These are phyloP conservation scores for Scomber colias DNA, from an alignment of 2,113 vertebrate species.

Conservation along the genomic window DNA sequence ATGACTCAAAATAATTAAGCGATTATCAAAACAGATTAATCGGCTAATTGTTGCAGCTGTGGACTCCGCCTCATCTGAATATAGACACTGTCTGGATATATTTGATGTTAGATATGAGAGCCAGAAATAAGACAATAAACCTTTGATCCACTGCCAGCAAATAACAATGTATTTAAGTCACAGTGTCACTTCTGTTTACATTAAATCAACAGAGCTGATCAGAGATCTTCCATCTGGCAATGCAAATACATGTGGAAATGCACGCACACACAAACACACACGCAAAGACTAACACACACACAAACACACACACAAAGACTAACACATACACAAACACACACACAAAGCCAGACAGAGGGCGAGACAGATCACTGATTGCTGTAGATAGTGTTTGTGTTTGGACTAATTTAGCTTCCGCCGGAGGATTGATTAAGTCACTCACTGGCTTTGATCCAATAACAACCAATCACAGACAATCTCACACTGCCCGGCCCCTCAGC, in stretches of 20 bases:
- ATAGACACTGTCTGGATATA: background rate
- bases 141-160: background rate
- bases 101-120: background rate
- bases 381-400: constrained; percentile 59
- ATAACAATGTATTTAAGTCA: background rate
- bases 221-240: constrained; percentile 7
- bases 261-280: background rate
- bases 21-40: too few relatives aligned
- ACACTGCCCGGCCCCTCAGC: constrained; percentile 5
- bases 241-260: background rate
- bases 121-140: background rate
- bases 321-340: constrained; percentile 13
- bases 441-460: constrained; percentile 68
- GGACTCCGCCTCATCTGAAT: background rate
- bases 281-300: constrained; percentile 14
- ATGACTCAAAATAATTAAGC: too few relatives aligned
- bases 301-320: constrained; percentile 13
- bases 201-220: constrained; percentile 21
- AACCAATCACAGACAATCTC: constrained; percentile 56
- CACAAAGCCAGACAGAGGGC: background rate
- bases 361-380: constrained; percentile 48
- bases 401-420: constrained; percentile 64
- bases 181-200: background rate
- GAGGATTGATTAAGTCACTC: constrained; percentile 61
- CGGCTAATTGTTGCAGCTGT: too few relatives aligned